Conservation (phyloP, 92 coral and sea anemone genomes). For the Pocillopora grandis region DNA sequence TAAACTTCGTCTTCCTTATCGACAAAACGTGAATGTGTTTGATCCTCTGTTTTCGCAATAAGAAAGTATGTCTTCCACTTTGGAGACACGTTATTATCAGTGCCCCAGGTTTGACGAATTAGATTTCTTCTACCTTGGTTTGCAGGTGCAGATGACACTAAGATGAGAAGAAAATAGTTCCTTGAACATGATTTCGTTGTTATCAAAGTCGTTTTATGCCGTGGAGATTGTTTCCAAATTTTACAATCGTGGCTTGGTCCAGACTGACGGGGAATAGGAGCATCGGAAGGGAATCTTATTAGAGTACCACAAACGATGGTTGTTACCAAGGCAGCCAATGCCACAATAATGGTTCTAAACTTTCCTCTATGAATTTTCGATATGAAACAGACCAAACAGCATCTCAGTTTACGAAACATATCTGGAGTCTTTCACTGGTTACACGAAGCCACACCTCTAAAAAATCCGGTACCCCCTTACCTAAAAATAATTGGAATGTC, state of each 20-base stretch:
- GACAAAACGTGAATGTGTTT: not conserved
- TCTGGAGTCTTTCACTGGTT: too few relatives aligned
- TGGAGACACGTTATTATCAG: not conserved
- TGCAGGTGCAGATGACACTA: conserved; percentile 20
- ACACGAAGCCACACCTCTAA: too few relatives aligned
- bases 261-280: not conserved
- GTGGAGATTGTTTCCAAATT: conserved; percentile 7
- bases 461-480: too few relatives aligned
- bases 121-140: conserved; percentile 6
- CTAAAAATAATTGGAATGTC: too few relatives aligned
- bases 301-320: not conserved
- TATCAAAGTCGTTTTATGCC: conserved; percentile 7
- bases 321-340: not conserved
- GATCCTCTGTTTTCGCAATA: not conserved
- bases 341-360: too few relatives aligned
- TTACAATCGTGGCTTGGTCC: not conserved
- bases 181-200: conserved; percentile 4
- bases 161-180: conserved; percentile 2
- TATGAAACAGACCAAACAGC: too few relatives aligned
- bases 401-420: too few relatives aligned
- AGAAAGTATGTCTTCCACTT: conserved; percentile 30
- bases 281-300: not conserved
- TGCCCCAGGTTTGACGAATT: conserved; percentile 27
- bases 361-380: too few relatives aligned
- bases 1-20: not conserved